These are phyloP conservation scores for Julus scandinavius DNA, from an alignment of 2,888 invertebrate species.

Conservation along the genomic window DNA sequence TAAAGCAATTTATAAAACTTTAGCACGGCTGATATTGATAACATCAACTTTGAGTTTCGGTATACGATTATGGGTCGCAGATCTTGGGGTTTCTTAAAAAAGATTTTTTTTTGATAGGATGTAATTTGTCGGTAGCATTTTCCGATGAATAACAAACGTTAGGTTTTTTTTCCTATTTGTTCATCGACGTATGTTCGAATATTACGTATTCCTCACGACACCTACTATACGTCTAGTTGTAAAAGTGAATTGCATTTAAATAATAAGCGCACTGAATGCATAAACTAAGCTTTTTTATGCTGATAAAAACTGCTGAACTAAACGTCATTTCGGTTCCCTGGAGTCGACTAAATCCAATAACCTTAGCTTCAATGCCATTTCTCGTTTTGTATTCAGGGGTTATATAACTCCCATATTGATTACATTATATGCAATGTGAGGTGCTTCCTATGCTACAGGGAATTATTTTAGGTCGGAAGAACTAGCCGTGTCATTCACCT, in stretches of 20 bases:
- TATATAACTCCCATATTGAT: constrained; percentile 31
- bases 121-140: constrained; percentile 16
- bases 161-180: constrained; percentile 7
- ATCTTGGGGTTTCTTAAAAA: background rate
- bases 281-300: constrained; percentile 46
- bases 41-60: no score
- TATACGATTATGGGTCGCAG: background rate
- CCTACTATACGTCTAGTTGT: constrained; percentile 9
- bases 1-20: no score
- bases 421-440: constrained; percentile 31
- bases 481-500: constrained; percentile 35
- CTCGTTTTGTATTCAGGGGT: constrained; percentile 20
- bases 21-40: no score
- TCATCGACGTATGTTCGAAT: constrained; percentile 20
- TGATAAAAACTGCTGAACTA: constrained; percentile 46
- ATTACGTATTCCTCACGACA: constrained; percentile 18
- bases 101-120: background rate
- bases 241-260: constrained; percentile 46
- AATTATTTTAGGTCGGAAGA: constrained; percentile 17
- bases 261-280: constrained; percentile 40
- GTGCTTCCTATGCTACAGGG: constrained; percentile 1
- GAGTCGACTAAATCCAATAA: constrained; percentile 46
- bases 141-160: background rate
- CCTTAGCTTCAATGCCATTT: background rate
- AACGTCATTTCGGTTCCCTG: constrained; percentile 40